Percentiles rank a stretch among this genome's conserved stretches.
Evolutionary conservation across 2,888 invertebrate species (phyloP).

Genomic region (Scaptomyza reducta): DNA sequence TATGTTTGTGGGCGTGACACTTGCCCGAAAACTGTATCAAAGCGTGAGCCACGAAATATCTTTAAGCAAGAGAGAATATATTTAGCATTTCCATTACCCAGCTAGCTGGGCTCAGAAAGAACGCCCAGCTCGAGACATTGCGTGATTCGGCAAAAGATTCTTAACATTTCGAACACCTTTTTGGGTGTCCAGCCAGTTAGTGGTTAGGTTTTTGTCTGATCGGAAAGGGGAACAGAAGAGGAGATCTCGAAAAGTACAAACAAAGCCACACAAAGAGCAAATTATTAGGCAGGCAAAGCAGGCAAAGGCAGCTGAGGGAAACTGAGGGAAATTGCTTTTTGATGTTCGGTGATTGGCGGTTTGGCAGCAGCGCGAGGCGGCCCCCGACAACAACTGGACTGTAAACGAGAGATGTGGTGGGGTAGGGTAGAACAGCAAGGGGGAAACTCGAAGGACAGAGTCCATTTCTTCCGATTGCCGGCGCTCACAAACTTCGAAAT

Average conservation of each 20-base stretch:
- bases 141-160: conserved; percentile 70
- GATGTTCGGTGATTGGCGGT: conserved; percentile 79
- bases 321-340: conserved; percentile 73
- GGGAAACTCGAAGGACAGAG: conserved; percentile 31
- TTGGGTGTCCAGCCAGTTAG: conserved; percentile 71
- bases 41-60: conserved; percentile 68
- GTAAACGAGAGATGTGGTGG: conserved; percentile 10
- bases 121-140: conserved; percentile 41
- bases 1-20: conserved; percentile 49
- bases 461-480: conserved; percentile 64
- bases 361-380: conserved; percentile 78
- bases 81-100: conserved; percentile 59
- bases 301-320: conserved; percentile 40
- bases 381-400: conserved; percentile 35
- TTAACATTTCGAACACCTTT: conserved; percentile 75
- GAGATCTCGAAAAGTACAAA: conserved; percentile 56
- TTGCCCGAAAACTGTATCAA: conserved; percentile 57
- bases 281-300: conserved; percentile 65
- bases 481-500: conserved; percentile 64
- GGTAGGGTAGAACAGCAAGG: neutral
- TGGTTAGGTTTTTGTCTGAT: conserved; percentile 12
- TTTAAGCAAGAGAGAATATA: conserved; percentile 41
- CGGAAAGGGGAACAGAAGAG: conserved; percentile 18
- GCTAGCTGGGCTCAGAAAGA: conserved; percentile 7
- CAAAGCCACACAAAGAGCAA: conserved; percentile 75